Evolutionary conservation across 2,888 invertebrate genomes (phyloP).

Genomic region (Eristalis arbustorum): DNA sequence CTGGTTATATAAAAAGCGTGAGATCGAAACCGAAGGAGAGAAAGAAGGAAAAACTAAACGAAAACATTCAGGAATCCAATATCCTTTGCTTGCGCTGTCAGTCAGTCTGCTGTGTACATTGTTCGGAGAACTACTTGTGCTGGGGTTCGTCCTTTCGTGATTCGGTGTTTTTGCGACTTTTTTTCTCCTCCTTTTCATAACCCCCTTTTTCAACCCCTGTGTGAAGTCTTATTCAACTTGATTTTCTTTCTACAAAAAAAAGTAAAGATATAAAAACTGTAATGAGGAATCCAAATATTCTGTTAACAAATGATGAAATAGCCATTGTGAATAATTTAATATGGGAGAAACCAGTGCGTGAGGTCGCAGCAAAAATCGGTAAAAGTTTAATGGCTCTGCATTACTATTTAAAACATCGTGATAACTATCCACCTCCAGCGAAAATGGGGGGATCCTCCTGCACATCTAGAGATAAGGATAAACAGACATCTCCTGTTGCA

Average conservation of each 20-base stretch:
- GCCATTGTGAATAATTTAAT: constrained; percentile 64
- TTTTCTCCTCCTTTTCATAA: constrained; percentile 29
- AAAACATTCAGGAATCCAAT: constrained; percentile 66
- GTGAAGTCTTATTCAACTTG: constrained; percentile 12
- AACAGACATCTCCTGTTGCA: constrained; percentile 28
- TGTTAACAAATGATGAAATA: constrained; percentile 58
- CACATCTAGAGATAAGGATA: constrained; percentile 44
- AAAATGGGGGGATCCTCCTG: constrained; percentile 38
- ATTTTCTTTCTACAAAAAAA: constrained; percentile 6
- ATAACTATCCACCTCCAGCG: constrained; percentile 73
- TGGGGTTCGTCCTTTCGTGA: constrained; percentile 51
- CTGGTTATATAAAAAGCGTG: constrained; percentile 54
- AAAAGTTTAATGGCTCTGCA: constrained; percentile 77
- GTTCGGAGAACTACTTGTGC: constrained; percentile 47
- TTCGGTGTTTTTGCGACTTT: constrained; percentile 65
- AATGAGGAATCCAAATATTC: constrained; percentile 57
- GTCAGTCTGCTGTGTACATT: constrained; percentile 58
- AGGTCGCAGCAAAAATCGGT: constrained; percentile 65
- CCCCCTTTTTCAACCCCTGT: constrained; percentile 18
- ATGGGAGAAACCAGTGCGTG: constrained; percentile 65
- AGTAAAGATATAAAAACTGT: constrained; percentile 10
- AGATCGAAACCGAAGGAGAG: constrained; percentile 41
- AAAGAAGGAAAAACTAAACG: constrained; percentile 50
- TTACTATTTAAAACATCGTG: constrained; percentile 78
- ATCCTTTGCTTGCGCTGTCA: constrained; percentile 51